Evolutionary conservation across 2,113 vertebrate species (phyloP).

Genomic region (human (Homo sapiens)): DNA sequence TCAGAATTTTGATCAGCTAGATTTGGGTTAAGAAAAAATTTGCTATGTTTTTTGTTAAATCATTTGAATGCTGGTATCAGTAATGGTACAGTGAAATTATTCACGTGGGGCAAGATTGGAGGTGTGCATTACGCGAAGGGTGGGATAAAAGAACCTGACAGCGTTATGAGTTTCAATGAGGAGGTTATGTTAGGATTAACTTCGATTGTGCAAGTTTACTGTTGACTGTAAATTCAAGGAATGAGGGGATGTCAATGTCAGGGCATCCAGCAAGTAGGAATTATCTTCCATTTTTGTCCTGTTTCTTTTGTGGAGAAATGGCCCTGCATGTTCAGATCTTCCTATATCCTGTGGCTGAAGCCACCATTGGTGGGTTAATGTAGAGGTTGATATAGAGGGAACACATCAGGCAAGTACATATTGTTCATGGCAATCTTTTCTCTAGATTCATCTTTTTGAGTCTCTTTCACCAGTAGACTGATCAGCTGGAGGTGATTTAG

Average conservation of each 20-base stretch:
- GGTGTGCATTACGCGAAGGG: not conserved
- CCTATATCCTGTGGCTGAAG: not conserved
- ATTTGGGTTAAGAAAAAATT: not conserved
- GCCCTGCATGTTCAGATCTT: not conserved
- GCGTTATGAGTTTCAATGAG: not conserved
- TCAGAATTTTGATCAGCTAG: not conserved
- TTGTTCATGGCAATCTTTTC: not conserved
- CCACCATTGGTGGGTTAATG: not conserved
- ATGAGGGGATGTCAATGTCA: not conserved
- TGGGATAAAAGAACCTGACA: not conserved
- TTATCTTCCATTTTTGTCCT: not conserved
- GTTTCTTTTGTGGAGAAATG: not conserved
- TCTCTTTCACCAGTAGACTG: not conserved
- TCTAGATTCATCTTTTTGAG: not conserved
- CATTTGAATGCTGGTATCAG: not conserved
- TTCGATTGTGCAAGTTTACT: not conserved
- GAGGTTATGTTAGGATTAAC: not conserved
- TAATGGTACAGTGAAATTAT: not conserved
- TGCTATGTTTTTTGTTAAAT: not conserved
- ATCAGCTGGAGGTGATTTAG: not conserved
- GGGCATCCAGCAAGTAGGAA: no score
- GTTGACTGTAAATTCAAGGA: not conserved
- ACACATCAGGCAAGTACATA: not conserved
- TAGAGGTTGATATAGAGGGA: not conserved
- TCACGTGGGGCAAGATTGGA: not conserved